Base-by-base conservation (phyloP, 2,797 vertebrate genomes). In the Pseudochaenichthys georgianus region DNA sequence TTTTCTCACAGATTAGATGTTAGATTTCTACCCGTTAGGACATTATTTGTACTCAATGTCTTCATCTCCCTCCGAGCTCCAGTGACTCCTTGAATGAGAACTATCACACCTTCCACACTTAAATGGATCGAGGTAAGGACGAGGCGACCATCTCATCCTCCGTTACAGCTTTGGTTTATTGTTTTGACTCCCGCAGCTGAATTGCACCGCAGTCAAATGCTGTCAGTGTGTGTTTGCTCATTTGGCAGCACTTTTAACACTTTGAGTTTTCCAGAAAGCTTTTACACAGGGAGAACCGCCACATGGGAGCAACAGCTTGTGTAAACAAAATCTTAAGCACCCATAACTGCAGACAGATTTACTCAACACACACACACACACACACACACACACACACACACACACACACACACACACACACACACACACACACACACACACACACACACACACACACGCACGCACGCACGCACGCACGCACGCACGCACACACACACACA, bases 291-390 rank as follows among this genome's bases (percentile, higher is more conserved):
- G 65, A 67, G 73, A n/a, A 76, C 46, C 45, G 57, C 85, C 84
- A 73, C 82, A 82, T 74, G 85, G 84, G 81, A 88, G 80, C 84
- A 81, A 67, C 85, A 82, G 86, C 85, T 87, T 84, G 85, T 80
- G 81, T 82, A 88, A 89, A 91, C 89, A 86, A 73, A 85, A 76
- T 82, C 70, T 78, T 54, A 77, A 80, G 74, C 64, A 64, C 78
- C 75, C 67, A 19, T 73, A 76, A 79, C 66, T 61, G 63, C 72
- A 80, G 62, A 72, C 71, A 70, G 53, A 17, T 69, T 54, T 17
- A 47, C 15, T 19, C 55, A n/a, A 17, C 28, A 70, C 45, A 21
- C 47, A 64, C 13, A 17, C 63, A 23, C 62, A n/a, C 68, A 7
- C 2, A 38, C 64, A 10, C 79, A 61, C 23, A 67, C 47, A 38